Evolutionary conservation across 2,113 vertebrate species (phyloP), one percentile per base, ranked within the genome.

Genomic region (Herpetotheres cachinnans): DNA sequence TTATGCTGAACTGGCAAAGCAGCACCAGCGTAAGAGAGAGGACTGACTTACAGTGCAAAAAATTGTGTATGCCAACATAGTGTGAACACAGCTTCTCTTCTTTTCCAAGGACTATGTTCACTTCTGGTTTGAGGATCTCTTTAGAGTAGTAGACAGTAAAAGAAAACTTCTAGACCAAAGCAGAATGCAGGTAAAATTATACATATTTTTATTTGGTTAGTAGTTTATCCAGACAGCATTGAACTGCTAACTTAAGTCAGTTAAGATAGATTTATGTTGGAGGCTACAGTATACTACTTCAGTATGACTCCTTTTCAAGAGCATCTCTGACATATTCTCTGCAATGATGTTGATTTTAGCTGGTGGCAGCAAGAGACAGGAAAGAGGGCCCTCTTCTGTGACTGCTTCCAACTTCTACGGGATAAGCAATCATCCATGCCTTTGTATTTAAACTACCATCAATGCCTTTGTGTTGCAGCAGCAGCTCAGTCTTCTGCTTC

Each of bases 361-460:
- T 89, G 34, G 67, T 71, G 65, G 67, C 62, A n/a, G 59, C 49
- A 96, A 97, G 92, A 97, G 95, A 69, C 87, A 95, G 74, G 94
- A 97, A 70, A 96, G 86, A 86, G 70, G 76, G 2, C 93, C 94
- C 30, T 96, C 96, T 40, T 96, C 96, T 73, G 94, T 89, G 94
- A 96, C 93, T 7, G 82, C 93, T 36, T 97, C 91, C 70, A 95
- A 66, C 24, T 96, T 95, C 93, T 93, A 93, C 52, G 84, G 95
- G 79, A 79, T 96, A 65, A 96, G 90, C 14, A 30, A 66, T 20
- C 54, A 71, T 29, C 59, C 18, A 4, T 78, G 38, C 49, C 73
- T 74, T 73, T n/a, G 27, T 25, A 72, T 22, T 59, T 27, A 47
- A 63, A 36, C 38, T 42, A 34, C 46, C 50, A 12, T 13, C 44